Percentiles rank a stretch among this genome's conserved stretches.
Evolutionary conservation across 2,888 invertebrate genomes (phyloP).

Genomic region (Zootermopsis nevadensis): DNA sequence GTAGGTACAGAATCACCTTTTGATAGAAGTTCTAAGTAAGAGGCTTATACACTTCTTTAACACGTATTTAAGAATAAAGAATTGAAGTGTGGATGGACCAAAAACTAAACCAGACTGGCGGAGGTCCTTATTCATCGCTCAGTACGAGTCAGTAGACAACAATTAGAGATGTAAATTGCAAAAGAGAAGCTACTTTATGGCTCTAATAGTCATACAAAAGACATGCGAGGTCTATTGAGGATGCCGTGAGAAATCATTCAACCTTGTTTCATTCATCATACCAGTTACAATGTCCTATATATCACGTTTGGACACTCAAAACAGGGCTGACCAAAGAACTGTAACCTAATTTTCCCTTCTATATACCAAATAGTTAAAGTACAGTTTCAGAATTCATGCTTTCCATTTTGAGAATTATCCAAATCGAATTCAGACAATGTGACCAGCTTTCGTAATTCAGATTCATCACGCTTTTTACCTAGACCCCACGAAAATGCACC

Average conservation of each 20-base stretch:
- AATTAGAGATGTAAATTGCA: background rate
- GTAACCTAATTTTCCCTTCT: too few relatives aligned
- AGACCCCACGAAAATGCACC: too few relatives aligned
- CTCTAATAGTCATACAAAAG: slow-evolving; percentile 1
- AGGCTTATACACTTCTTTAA: slow-evolving; percentile 35
- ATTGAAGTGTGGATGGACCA: background rate
- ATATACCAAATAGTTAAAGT: too few relatives aligned
- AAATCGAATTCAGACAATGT: too few relatives aligned
- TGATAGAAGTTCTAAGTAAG: slow-evolving; percentile 18
- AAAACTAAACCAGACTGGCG: slow-evolving; percentile 6
- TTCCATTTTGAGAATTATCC: too few relatives aligned
- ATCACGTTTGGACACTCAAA: too few relatives aligned
- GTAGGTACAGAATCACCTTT: slow-evolving; percentile 3
- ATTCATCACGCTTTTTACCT: too few relatives aligned
- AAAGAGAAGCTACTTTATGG: background rate
- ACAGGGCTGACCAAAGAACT: too few relatives aligned
- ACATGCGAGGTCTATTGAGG: background rate
- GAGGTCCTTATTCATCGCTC: background rate
- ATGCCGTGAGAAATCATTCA: background rate
- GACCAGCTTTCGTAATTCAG: too few relatives aligned
- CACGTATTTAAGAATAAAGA: background rate
- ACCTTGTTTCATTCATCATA: too few relatives aligned
- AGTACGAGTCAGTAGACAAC: background rate
- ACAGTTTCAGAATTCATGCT: too few relatives aligned
- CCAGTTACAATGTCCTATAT: too few relatives aligned